A percentile compares a stretch with the other conserved stretches of the same genome.
phyloP scores from a whole-genome alignment of 2,888 invertebrate species.

The Plebejus anna region DNA sequence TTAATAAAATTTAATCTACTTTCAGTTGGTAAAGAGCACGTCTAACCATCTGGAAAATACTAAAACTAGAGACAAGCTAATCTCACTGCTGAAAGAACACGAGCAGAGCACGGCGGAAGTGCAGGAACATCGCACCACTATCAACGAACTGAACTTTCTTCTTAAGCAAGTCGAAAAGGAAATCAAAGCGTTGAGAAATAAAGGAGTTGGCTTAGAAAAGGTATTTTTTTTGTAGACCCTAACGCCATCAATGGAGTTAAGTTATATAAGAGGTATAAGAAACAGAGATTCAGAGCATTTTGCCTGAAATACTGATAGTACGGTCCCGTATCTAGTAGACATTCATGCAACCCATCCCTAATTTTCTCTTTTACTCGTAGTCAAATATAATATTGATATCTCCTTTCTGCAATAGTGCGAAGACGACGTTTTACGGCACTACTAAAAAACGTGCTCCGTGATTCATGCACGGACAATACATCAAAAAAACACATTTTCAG shows the following conservation, averaged over 20 bases:
- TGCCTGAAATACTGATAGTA: no score
- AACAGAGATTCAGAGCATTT: no score
- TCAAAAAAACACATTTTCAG: conserved; percentile 39
- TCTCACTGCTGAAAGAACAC: conserved; percentile 76
- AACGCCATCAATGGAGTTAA: no score
- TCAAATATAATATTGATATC: no score
- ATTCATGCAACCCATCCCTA: no score
- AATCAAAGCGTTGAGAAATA: conserved; percentile 60
- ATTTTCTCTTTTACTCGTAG: no score
- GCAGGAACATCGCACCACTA: conserved; percentile 67
- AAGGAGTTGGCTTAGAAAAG: conserved; percentile 51
- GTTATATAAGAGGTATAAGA: no score
- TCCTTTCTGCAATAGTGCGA: no score
- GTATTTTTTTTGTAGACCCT: conserved; percentile 5
- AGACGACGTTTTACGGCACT: no score
- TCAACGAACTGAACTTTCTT: conserved; percentile 74
- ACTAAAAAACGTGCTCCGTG: no score
- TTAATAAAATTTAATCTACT: conserved; percentile 6
- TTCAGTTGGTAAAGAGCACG: conserved; percentile 74
- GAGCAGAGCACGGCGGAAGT: conserved; percentile 75
- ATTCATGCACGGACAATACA: no score
- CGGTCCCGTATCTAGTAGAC: no score
- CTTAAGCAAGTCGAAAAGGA: conserved; percentile 77
- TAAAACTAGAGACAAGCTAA: conserved; percentile 72
- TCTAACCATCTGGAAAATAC: conserved; percentile 78